Conservation (phyloP, 2,888 invertebrate genomes). For the Drosophila demipolita region DNA sequence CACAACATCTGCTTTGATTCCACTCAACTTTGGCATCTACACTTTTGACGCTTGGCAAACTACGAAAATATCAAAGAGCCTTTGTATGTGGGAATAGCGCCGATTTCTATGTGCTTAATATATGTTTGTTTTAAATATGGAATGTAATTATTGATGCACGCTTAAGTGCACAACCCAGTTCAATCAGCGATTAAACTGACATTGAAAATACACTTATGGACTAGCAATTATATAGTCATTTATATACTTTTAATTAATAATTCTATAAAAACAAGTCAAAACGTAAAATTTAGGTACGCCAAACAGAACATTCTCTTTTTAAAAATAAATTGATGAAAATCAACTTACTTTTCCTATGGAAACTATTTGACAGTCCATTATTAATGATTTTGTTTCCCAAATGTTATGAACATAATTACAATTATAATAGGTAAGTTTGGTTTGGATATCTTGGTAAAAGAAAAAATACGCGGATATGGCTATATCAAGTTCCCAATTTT, state of each 20-base stretch:
- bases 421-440: background rate
- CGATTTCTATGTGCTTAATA: background rate
- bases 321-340: too few species aligned
- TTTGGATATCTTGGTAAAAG: background rate
- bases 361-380: background rate
- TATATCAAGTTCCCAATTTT: background rate
- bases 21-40: background rate
- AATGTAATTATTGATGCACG: conserved; percentile 6
- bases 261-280: conserved; percentile 8
- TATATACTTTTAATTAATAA: conserved; percentile 11
- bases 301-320: background rate
- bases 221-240: conserved; percentile 50
- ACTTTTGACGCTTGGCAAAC: background rate
- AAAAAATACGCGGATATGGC: background rate
- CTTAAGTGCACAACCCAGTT: conserved; percentile 44
- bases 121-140: background rate
- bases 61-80: background rate
- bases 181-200: conserved; percentile 46
- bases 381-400: background rate
- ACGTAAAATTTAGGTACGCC: background rate
- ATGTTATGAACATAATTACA: background rate
- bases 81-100: background rate
- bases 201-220: conserved; percentile 53
- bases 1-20: conserved; percentile 3
- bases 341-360: background rate